A percentile compares a stretch with the other conserved stretches of the same genome.
Conservation (phyloP, 2,113 vertebrate species). For the Ailurus styani region DNA sequence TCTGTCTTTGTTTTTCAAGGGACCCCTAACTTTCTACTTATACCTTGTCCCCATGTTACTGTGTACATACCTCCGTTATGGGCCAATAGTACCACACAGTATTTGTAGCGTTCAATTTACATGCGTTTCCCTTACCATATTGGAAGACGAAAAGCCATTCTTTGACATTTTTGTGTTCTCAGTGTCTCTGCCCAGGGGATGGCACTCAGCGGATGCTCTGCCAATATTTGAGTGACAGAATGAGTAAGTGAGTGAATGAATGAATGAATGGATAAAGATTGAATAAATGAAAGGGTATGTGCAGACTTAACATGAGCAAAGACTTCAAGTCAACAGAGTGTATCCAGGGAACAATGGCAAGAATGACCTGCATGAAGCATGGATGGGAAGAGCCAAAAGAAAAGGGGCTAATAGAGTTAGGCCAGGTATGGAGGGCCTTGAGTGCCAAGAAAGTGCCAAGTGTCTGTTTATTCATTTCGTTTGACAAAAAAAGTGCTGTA, state of each 20-base stretch:
- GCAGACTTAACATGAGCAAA: background rate
- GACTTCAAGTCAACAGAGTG: background rate
- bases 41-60: background rate
- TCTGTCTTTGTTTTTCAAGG: background rate
- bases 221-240: background rate
- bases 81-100: background rate
- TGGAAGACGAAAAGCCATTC: background rate
- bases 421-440: background rate
- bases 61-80: background rate
- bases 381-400: background rate
- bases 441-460: background rate
- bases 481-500: background rate
- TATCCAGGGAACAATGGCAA: background rate
- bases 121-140: background rate
- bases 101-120: background rate
- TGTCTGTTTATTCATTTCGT: background rate
- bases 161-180: background rate
- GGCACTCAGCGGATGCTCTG: background rate
- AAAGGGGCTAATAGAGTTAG: background rate
- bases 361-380: background rate
- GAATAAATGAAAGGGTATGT: background rate
- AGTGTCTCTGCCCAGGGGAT: background rate
- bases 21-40: background rate
- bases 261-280: background rate
- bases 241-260: background rate